Evolutionary conservation across 2,797 vertebrate species (phyloP).

Genomic region (Poecilia wingei): DNA sequence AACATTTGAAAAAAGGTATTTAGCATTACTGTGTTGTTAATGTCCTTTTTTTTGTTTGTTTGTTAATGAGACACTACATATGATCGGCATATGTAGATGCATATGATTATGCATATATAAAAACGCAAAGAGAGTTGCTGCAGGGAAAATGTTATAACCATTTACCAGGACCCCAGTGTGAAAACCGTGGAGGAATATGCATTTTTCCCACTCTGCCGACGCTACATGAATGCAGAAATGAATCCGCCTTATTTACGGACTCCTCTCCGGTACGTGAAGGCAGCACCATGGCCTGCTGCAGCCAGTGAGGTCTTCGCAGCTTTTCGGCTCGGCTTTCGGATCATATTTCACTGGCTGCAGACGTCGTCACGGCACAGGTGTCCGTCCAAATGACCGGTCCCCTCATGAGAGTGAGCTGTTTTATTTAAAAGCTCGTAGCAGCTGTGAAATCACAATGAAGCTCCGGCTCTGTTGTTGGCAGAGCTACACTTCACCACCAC

Average conservation of each 20-base stretch:
- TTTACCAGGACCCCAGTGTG: background rate
- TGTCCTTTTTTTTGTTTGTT: background rate
- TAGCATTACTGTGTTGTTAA: background rate
- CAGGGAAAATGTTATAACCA: background rate
- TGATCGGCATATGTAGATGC: too few relatives aligned
- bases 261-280: background rate
- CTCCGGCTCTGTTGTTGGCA: background rate
- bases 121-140: background rate
- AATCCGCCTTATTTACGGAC: background rate
- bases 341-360: background rate
- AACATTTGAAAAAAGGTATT: background rate
- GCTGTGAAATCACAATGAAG: slow-evolving; percentile 15
- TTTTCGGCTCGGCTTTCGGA: background rate
- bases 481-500: background rate
- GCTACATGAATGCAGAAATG: background rate
- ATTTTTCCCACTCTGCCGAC: background rate
- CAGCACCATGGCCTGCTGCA: background rate
- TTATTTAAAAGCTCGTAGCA: background rate
- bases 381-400: background rate
- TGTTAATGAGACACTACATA: too few relatives aligned
- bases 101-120: background rate
- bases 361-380: slow-evolving; percentile 10
- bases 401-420: background rate
- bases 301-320: fast-evolving
- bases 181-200: background rate